Conservation (phyloP, 2,888 invertebrate genomes). For the Boloria selene region DNA sequence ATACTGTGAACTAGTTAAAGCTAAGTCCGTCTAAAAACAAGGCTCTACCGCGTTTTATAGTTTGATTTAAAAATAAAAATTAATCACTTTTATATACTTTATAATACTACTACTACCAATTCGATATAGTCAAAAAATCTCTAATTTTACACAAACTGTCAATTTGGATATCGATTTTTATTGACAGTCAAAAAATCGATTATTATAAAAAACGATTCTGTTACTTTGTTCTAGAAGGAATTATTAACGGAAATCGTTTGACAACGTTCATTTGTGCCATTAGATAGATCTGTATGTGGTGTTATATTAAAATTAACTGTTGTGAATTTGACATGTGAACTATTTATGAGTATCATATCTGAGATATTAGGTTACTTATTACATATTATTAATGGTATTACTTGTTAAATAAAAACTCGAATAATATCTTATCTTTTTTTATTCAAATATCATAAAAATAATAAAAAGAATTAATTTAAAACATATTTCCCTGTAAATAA, state of each 20-base stretch:
- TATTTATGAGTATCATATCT: slow-evolving; percentile 43
- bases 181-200: background rate
- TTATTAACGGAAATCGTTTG: slow-evolving; percentile 22
- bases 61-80: background rate
- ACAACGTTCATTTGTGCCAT: slow-evolving; percentile 37
- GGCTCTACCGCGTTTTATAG: background rate
- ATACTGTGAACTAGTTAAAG: slow-evolving; percentile 65
- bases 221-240: slow-evolving; percentile 7
- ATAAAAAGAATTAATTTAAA: background rate
- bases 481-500: background rate
- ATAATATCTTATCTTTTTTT: slow-evolving; percentile 23
- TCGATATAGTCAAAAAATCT: too few relatives aligned
- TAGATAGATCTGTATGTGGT: slow-evolving; percentile 30
- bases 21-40: slow-evolving; percentile 19
- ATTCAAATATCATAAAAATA: background rate
- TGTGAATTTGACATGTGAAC: slow-evolving; percentile 36
- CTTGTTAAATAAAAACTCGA: slow-evolving; percentile 43
- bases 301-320: slow-evolving; percentile 33
- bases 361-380: slow-evolving; percentile 60
- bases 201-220: background rate
- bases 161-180: too few relatives aligned
- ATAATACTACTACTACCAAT: too few relatives aligned
- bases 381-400: slow-evolving; percentile 47
- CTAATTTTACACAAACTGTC: too few relatives aligned
- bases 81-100: too few relatives aligned